Base-by-base conservation (phyloP, 2,888 invertebrate genomes). In the Metopia argyrocephala region DNA sequence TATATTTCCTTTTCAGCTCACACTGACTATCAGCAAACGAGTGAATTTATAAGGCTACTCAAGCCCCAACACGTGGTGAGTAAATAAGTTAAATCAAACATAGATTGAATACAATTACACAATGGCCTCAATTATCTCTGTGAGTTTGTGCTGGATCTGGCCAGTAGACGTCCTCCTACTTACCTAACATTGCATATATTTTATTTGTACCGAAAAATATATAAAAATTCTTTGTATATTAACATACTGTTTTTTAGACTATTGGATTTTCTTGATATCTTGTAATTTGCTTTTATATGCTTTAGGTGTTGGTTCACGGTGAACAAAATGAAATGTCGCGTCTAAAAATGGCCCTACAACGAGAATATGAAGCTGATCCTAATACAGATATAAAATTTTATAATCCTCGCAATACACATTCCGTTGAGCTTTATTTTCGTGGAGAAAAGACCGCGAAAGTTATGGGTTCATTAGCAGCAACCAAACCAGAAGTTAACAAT, bases 1-100 rank as follows among this genome's bases (percentile, higher is more conserved):
- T 99, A 99, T 91, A 99, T 99, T 86, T 99, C 98, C 0, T 99
- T 99, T 92, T 99, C 99, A 0, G 99, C 99, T 0, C 99, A 99
- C 90, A 99, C 99, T 5, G 89, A 89, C 66, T 89, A 89, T 66
- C 89, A 89, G 57, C 89, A 90, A 84, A 99, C 99, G 0, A 97
- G 97, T 59, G 98, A 98, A 91, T 99, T 99, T 88, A 96, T 99
- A 83, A 93, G 98, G 64, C 94, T 96, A 64, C 91, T 99, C 56
- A 97, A 97, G 88, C 99, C 99, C 5, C 96, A 98, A 0, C 98
- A 99, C 91, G 96, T 99, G 84, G 97, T 97, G 66, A 83, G 84
- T 68, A 28, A 15, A 20, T 2, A 18, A 38, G 5, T 61, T 45
- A 31, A 3, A 3, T n/a, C n/a, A n/a, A n/a, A n/a, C n/a, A n/a